phyloP scores from a whole-genome alignment of 2,797 vertebrate genomes.

The Spinus olivaceus region DNA sequence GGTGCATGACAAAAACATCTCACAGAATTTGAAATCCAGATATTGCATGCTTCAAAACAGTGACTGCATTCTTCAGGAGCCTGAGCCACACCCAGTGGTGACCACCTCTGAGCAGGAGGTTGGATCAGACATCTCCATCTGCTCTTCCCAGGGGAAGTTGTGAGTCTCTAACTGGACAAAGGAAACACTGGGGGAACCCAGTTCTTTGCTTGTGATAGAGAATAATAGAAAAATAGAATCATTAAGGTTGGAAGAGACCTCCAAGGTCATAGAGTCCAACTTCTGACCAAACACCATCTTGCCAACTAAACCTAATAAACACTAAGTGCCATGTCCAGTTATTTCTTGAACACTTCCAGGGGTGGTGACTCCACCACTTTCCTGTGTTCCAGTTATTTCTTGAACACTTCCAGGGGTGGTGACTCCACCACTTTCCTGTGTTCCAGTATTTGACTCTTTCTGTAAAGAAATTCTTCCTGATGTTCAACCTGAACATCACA shows the following conservation, averaged over 20 bases:
- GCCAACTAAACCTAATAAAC: neutral
- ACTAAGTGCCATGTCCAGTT: accelerated
- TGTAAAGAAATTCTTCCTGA: neutral
- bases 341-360: neutral
- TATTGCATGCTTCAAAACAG: neutral
- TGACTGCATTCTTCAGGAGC: neutral
- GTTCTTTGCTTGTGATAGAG: neutral
- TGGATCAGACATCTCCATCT: neutral
- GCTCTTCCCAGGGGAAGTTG: neutral
- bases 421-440: neutral
- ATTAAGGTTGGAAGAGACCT: neutral
- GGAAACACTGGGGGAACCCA: neutral
- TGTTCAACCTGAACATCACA: neutral
- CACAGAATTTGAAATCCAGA: neutral
- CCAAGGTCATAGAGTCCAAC: neutral
- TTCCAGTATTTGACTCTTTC: neutral
- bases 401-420: neutral
- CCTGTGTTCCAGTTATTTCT: neutral
- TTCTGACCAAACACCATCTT: neutral
- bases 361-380: neutral
- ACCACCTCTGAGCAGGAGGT: neutral
- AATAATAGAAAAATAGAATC: neutral
- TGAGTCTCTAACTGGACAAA: neutral
- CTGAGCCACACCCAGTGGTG: neutral
- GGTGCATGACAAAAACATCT: neutral